These are phyloP conservation scores for Pygocentrus nattereri DNA, from an alignment of 2,797 vertebrate species.

Conservation along the genomic window DNA sequence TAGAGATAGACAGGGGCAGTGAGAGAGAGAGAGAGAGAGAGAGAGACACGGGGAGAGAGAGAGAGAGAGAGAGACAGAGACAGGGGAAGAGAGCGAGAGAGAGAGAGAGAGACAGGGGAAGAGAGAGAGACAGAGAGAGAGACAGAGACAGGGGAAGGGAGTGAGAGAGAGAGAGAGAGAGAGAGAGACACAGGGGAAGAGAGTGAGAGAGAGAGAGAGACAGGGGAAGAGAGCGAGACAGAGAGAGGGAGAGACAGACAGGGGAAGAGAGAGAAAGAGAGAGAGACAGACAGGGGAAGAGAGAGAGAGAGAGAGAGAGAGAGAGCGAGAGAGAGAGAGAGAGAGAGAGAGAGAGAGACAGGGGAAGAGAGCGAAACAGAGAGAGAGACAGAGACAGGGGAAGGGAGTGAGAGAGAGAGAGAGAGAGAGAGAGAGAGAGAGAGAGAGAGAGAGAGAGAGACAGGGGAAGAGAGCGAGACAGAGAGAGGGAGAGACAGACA, in stretches of 20 bases:
- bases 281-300: background rate
- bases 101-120: conserved; percentile 7
- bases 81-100: background rate
- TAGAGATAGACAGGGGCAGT: conserved; percentile 38
- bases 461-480: background rate
- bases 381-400: conserved; percentile 25
- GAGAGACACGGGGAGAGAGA: background rate
- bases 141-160: no score
- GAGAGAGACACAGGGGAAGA: conserved; percentile 29
- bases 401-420: conserved; percentile 16
- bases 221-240: conserved; percentile 1
- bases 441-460: background rate
- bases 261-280: background rate
- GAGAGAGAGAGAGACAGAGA: background rate
- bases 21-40: background rate
- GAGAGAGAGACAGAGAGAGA: background rate
- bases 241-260: background rate
- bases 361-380: no score
- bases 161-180: background rate
- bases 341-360: background rate
- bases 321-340: background rate
- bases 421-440: background rate
- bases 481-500: background rate
- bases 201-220: conserved; percentile 20
- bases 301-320: conserved; percentile 7